Conservation (phyloP, 2,113 vertebrate genomes). For the Apus apus region DNA sequence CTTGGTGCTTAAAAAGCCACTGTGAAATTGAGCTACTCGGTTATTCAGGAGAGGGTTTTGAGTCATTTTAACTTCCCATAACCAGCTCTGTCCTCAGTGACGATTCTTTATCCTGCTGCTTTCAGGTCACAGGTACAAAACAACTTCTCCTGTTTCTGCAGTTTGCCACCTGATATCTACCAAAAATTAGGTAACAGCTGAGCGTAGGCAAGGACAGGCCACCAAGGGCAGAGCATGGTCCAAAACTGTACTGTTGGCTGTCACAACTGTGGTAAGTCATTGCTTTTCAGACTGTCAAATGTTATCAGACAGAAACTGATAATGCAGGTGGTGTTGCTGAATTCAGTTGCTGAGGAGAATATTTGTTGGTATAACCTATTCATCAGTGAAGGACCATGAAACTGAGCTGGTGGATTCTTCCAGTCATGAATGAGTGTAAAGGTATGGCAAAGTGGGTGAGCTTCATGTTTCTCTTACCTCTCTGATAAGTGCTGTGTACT, state of each 20-base stretch:
- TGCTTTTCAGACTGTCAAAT: background rate
- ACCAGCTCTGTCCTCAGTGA: background rate
- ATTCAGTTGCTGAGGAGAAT: background rate
- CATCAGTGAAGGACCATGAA: background rate
- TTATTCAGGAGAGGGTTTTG: background rate
- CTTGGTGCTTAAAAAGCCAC: background rate
- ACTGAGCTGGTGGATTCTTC: background rate
- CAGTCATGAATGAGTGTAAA: background rate
- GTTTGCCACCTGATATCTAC: background rate
- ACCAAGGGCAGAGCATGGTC: rapidly evolving
- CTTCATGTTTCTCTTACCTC: background rate
- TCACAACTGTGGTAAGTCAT: background rate
- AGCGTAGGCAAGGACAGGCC: background rate
- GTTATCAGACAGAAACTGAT: background rate
- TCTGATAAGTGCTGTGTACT: background rate
- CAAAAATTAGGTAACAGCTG: background rate
- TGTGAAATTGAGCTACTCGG: background rate
- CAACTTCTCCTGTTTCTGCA: background rate
- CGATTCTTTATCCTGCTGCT: background rate
- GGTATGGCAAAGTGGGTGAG: background rate
- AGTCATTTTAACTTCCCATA: background rate
- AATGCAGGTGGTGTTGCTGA: background rate
- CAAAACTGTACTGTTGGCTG: rapidly evolving
- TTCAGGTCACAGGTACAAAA: background rate
- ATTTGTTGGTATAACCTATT: background rate